These are phyloP conservation scores for Drosophila macrospina DNA, from an alignment of 2,888 invertebrate genomes.

Conservation along the genomic window DNA sequence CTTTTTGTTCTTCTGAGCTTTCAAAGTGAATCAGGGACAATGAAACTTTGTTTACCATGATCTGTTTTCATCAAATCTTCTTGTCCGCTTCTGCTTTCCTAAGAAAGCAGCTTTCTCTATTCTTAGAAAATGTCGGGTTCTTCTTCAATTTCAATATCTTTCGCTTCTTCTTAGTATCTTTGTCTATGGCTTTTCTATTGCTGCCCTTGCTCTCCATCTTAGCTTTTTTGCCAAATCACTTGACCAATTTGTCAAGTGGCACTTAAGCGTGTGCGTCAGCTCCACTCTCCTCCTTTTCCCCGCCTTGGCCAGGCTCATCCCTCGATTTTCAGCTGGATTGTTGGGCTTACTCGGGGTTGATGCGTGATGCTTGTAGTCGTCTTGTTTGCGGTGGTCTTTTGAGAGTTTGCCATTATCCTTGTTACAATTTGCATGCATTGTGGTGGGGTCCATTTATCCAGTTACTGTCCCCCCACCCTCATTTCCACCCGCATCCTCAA, in stretches of 20 bases:
- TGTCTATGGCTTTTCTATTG: slow-evolving; percentile 33
- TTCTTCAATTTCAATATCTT: background rate
- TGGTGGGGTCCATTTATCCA: slow-evolving; percentile 56
- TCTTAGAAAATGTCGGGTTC: background rate
- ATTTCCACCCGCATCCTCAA: no score
- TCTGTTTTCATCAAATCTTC: no score
- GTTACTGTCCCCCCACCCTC: slow-evolving; percentile 5
- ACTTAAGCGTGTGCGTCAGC: slow-evolving; percentile 71
- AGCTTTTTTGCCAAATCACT: slow-evolving; percentile 83
- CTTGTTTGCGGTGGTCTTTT: slow-evolving; percentile 75
- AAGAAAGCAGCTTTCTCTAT: background rate
- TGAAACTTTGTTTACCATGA: no score
- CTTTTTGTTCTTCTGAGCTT: no score
- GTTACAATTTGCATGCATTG: slow-evolving; percentile 78
- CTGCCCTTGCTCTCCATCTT: slow-evolving; percentile 12
- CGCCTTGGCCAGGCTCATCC: slow-evolving; percentile 2
- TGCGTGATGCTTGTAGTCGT: slow-evolving; percentile 49
- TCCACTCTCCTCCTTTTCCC: background rate
- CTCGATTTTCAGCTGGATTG: slow-evolving; percentile 11
- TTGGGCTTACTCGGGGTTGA: slow-evolving; percentile 50
- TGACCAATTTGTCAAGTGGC: slow-evolving; percentile 85
- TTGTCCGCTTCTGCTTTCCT: background rate
- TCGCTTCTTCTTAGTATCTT: slow-evolving; percentile 20
- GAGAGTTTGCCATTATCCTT: slow-evolving; percentile 75
- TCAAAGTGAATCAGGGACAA: no score